Base-by-base conservation (phyloP, 2,888 invertebrate species). In the Nomada ferruginata region DNA sequence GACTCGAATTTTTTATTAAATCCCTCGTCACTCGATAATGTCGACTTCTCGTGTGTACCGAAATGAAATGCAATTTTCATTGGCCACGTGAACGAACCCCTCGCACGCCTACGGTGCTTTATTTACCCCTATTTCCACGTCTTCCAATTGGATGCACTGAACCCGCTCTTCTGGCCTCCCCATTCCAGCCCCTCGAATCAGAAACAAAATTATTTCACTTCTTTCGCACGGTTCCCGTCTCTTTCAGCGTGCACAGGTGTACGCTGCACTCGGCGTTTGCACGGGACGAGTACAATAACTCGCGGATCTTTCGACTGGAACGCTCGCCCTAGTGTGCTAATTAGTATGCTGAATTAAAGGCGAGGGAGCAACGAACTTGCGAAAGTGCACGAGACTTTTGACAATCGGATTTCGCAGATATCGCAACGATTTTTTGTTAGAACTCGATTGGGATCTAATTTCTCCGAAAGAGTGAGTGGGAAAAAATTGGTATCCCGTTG, bases 1-100 rank as follows among this genome's bases (percentile, higher is more conserved):
- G 89, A 89, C 89, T 89, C 87, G 90, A 91, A 91, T 91, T 91
- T 91, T 90, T 91, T 89, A 91, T 89, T 85, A 84, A 88, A 89
- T 88, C 87, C 36, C 81, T 66, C 73, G 83, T 78, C 83, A 74
- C 83, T 83, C 86, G 85, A 90, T 90, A 89, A 90, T 90, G 85
- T 82, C 87, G 85, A 87, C 80, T 88, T 79, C 87, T 83, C 85
- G 85, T 77, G 87, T 90, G 89, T 87, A 91, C 89, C 90, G 89
- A 86, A 79, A 89, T 87, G 84, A 90, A 91, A 91, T 91, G 89
- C 87, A 90, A 92, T 91, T 92, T 91, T 89, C 82, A 75, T 84
- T 85, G 69, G 80, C 76, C 84, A 76, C 82, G 79, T 64, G 71
- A 64, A 59, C 57, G 60, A 60, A 57, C 53, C 82, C 79, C 63